Percentiles rank a stretch among this genome's conserved stretches.
Conservation (phyloP, 2,888 invertebrate species). For the Agrotis puta region DNA sequence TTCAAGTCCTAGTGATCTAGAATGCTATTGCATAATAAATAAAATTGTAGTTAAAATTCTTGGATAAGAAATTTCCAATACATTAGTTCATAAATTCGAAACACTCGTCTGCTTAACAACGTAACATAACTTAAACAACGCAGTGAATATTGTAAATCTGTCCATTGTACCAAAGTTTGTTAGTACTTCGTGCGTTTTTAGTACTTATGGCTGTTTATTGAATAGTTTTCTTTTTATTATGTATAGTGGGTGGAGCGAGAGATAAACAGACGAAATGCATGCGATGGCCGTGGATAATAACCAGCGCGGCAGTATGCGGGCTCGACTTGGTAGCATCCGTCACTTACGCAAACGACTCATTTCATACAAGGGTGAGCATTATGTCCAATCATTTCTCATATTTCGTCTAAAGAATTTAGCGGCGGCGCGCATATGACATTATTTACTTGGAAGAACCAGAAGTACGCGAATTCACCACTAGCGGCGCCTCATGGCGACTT, state of each 20-base stretch:
- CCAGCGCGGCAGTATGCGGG: conserved; percentile 71
- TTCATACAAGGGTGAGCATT: conserved; percentile 80
- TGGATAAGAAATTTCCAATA: not conserved
- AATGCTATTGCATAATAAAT: not conserved
- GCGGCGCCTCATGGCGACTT: too few relatives aligned
- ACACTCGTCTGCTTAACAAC: not conserved
- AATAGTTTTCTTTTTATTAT: not conserved
- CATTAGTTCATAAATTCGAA: not conserved
- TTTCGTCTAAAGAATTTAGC: not conserved
- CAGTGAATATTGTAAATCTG: too few relatives aligned
- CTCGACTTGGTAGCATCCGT: conserved; percentile 79
- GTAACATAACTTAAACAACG: too few relatives aligned
- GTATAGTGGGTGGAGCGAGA: conserved; percentile 77
- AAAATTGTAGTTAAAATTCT: not conserved
- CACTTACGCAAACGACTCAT: conserved; percentile 81
- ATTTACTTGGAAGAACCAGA: too few relatives aligned
- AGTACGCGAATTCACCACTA: too few relatives aligned
- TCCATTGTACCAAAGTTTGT: too few relatives aligned
- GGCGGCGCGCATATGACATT: too few relatives aligned
- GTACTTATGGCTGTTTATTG: not conserved
- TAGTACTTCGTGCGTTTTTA: not conserved
- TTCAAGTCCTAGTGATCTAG: not conserved
- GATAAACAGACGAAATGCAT: conserved; percentile 72
- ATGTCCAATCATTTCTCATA: not conserved
- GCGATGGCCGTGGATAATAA: conserved; percentile 83